Percentiles rank a stretch among this genome's conserved stretches.
These are phyloP conservation scores for Cyclophora albipunctata DNA, from an alignment of 2,888 invertebrate species.

Conservation along the genomic window DNA sequence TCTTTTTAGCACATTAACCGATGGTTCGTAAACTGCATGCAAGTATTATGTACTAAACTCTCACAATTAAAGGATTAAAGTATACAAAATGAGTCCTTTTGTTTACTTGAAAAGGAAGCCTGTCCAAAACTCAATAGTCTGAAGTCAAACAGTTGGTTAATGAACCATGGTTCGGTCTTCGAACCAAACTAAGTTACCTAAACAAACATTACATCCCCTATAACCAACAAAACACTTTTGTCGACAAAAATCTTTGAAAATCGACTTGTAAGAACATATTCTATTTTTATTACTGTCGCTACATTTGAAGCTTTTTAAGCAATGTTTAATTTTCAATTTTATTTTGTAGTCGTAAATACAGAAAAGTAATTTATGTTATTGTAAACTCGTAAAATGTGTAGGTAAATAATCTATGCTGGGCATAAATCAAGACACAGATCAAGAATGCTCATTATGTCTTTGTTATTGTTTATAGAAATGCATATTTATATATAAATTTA, in stretches of 20 bases:
- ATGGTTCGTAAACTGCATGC: too few species aligned
- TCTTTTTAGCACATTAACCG: too few species aligned
- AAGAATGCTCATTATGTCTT: too few species aligned
- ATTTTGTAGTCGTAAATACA: constrained; percentile 15
- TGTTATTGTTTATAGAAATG: too few species aligned
- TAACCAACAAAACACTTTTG: constrained; percentile 49
- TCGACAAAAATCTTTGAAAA: not conserved
- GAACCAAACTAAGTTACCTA: constrained; percentile 63
- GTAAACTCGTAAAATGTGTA: constrained; percentile 12
- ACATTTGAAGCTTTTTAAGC: constrained; percentile 19
- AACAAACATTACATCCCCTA: constrained; percentile 56
- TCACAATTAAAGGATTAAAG: too few species aligned
- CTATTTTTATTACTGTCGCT: constrained; percentile 24
- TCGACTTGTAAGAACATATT: too few species aligned
- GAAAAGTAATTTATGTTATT: constrained; percentile 17
- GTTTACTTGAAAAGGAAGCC: too few species aligned
- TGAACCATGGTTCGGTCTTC: constrained; percentile 42
- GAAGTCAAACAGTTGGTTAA: constrained; percentile 59
- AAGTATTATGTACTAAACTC: too few species aligned
- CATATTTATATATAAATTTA: too few species aligned
- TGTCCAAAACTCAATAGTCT: constrained; percentile 30
- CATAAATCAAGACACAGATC: constrained; percentile 1
- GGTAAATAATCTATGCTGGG: constrained; percentile 13
- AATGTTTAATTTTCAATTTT: constrained; percentile 8
- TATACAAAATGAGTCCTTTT: too few species aligned